Conservation (phyloP, 2,113 vertebrate species). For the Pituophis catenifer region DNA sequence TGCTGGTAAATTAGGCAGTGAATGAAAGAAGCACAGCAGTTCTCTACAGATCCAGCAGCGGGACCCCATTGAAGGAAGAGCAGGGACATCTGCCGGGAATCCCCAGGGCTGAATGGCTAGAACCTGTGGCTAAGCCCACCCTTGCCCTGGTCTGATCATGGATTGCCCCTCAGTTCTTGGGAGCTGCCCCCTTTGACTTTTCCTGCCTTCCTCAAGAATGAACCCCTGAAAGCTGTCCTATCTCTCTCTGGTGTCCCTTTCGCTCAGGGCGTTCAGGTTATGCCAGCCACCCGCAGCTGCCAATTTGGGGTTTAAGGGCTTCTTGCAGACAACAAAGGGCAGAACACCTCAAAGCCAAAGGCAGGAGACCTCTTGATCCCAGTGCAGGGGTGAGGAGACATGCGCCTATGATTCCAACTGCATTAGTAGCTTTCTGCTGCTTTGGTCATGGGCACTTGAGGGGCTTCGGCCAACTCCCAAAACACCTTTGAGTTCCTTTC, state of each 20-base stretch:
- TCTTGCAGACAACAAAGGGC: not conserved
- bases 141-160: not conserved
- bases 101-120: not conserved
- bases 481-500: not conserved
- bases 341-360: not conserved
- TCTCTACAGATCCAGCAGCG: not conserved
- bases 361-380: not conserved
- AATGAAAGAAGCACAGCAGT: not conserved
- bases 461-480: not conserved
- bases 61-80: not conserved
- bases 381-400: not conserved
- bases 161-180: not conserved
- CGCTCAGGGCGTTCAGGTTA: not conserved
- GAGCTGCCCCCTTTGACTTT: not conserved
- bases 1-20: not conserved
- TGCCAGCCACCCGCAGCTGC: not conserved
- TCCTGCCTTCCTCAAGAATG: not conserved
- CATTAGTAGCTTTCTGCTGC: not conserved
- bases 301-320: not conserved
- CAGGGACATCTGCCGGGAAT: not conserved
- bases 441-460: not conserved
- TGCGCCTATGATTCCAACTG: not conserved
- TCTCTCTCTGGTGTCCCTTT: not conserved
- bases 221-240: not conserved
- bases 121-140: not conserved